Evolutionary conservation across 23 tunicate genomes (phyloP).

Genomic region (Halocynthia roretzi): DNA sequence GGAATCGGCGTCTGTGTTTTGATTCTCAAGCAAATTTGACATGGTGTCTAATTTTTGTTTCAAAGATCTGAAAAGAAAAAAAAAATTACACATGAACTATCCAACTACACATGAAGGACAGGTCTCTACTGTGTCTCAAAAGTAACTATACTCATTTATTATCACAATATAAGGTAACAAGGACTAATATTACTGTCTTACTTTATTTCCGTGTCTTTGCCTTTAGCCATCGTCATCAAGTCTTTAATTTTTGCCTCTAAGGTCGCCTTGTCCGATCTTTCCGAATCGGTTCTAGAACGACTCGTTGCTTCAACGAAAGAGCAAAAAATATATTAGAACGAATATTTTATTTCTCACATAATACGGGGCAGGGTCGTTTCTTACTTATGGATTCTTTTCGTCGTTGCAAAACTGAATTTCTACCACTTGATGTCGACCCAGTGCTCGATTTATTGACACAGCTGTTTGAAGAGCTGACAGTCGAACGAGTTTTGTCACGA

Average conservation of each 20-base stretch:
- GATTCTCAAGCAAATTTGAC: conserved; percentile 32
- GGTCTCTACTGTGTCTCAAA: too few species aligned
- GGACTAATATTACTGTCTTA: neutral
- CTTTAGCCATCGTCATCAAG: conserved; percentile 51
- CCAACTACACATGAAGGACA: too few species aligned
- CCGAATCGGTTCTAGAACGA: neutral
- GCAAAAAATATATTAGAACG: neutral
- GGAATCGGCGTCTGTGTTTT: conserved; percentile 11
- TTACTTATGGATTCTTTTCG: conserved; percentile 4
- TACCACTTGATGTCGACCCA: neutral
- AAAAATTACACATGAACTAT: too few species aligned
- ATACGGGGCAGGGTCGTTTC: neutral
- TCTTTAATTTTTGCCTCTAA: conserved; percentile 74
- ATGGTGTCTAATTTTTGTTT: conserved; percentile 54
- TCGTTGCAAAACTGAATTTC: neutral
- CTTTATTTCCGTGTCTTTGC: conserved; percentile 77
- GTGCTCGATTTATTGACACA: neutral
- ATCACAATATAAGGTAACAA: neutral
- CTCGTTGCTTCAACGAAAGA: neutral
- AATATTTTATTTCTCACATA: neutral
- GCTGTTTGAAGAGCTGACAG: neutral
- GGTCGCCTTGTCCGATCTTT: conserved; percentile 19
- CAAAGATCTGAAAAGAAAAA: conserved; percentile 28
- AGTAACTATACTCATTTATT: too few species aligned
- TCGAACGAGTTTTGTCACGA: conserved; percentile 9